Conservation (phyloP, 2,797 vertebrate species). For the Aldrovandia affinis region DNA sequence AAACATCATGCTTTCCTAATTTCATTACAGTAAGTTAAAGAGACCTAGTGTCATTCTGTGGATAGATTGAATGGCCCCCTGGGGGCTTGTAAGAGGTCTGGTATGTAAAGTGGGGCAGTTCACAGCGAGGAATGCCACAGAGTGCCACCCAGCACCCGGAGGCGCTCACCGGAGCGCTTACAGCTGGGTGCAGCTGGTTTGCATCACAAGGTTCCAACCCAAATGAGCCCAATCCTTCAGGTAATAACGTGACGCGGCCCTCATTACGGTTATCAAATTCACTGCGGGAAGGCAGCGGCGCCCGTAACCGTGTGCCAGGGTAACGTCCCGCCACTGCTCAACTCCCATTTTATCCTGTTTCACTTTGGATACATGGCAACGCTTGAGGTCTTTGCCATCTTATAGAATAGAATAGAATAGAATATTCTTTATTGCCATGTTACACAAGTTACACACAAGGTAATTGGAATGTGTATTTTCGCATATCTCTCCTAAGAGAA, state of each 20-base stretch:
- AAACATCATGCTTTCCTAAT: not conserved
- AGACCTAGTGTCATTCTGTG: not conserved
- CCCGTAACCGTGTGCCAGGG: not conserved
- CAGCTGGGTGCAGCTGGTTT: not conserved
- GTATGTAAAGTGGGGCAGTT: slow-evolving; percentile 31
- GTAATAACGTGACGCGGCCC: not conserved
- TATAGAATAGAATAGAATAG: too few species aligned
- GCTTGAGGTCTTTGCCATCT: slow-evolving; percentile 1
- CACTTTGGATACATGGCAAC: slow-evolving; percentile 15
- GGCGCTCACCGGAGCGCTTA: slow-evolving; percentile 7
- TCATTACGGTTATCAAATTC: not conserved
- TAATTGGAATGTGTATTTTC: too few species aligned
- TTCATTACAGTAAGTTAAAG: not conserved
- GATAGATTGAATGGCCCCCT: slow-evolving; percentile 11
- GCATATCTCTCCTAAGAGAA: too few species aligned
- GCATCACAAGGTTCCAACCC: not conserved
- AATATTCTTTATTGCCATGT: too few species aligned
- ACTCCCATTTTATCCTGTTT: not conserved
- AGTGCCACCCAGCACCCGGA: not conserved
- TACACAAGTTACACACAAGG: too few species aligned
- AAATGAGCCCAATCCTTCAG: not conserved
- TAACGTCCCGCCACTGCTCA: slow-evolving; percentile 1
- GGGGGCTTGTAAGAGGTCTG: not conserved
- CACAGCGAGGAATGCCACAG: not conserved
- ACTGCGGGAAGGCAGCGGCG: not conserved